Base-by-base conservation (phyloP, 2,888 invertebrate genomes). In the Nomada fucata region DNA sequence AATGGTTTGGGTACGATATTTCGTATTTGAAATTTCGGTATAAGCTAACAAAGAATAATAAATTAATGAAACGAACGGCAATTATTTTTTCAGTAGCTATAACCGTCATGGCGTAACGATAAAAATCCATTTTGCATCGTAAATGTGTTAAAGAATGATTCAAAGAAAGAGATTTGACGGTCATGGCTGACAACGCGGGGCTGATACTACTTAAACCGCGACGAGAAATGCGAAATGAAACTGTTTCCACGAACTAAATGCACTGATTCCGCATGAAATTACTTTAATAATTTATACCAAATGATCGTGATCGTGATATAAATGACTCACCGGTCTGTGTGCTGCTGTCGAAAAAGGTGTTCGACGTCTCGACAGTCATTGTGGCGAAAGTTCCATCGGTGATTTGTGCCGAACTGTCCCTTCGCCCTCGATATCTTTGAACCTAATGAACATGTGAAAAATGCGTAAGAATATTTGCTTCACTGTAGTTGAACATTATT, bases 351-450 rank as follows among this genome's bases (percentile, higher is more conserved):
- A 98, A 98, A 94, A 98, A 97, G 0, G 98, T 98, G 94, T 97
- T 97, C 5, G 98, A 97, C 3, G 98, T 98, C 94, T 98, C 98
- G 42, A 98, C 97, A 0, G 98, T 98, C 98, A 98, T 98, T 53
- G 98, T 97, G 47, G 97, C 97, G 86, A 98, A 96, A 42, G 98
- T 98, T 20, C 98, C 98, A 91, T 98, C 98, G 73, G 97, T 96
- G 91, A 98, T 98, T 94, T 98, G 98, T 0, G 98, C 97, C 61
- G 97, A 96, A 1, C 98, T 98, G 92, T 98, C 98, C 15, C 97
- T 94, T 2, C 97, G 95, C 0, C 97, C 97, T 23, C 97, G 95
- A 83, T 92, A 95, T 87, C 93, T 91, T 84, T 93, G 93, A 36
- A 93, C 93, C 94, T 92, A 36, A 61, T 0, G 13, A 52, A 74